Conservation (phyloP, 2,888 invertebrate species). For the Cephalotes varians region DNA sequence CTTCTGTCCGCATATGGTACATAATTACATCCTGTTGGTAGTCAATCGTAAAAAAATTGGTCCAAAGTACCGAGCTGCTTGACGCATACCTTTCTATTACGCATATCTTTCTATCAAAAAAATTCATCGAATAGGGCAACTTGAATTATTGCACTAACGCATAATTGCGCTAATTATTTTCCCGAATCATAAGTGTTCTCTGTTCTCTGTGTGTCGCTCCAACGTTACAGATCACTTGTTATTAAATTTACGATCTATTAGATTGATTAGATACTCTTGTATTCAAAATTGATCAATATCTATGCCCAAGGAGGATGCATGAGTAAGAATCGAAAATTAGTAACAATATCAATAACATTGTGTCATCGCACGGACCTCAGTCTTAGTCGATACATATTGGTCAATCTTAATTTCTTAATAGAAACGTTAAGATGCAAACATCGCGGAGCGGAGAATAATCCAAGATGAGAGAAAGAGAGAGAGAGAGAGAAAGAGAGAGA, state of each 20-base stretch:
- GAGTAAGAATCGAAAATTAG: background rate
- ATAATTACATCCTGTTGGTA: background rate
- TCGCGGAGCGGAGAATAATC: background rate
- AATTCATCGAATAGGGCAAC: background rate
- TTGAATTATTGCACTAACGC: background rate
- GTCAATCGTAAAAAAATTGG: conserved; percentile 23
- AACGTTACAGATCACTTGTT: conserved; percentile 3
- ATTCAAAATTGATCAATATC: background rate
- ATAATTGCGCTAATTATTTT: conserved; percentile 5
- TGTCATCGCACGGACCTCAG: background rate
- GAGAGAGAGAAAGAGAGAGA: background rate
- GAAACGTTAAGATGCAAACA: conserved; percentile 8
- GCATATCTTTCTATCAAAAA: background rate
- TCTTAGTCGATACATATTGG: background rate
- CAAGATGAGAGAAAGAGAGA: background rate
- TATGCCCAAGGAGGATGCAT: background rate
- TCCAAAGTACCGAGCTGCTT: background rate
- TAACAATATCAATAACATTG: background rate
- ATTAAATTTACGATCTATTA: background rate
- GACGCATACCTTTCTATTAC: background rate
- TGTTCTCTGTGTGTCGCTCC: background rate
- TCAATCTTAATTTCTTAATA: background rate
- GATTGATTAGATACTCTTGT: background rate
- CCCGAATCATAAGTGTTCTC: background rate
- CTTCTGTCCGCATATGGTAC: background rate